Percentiles rank a stretch among this genome's conserved stretches.
Conservation (phyloP, 2,797 vertebrate species). For the Parambassis ranga region DNA sequence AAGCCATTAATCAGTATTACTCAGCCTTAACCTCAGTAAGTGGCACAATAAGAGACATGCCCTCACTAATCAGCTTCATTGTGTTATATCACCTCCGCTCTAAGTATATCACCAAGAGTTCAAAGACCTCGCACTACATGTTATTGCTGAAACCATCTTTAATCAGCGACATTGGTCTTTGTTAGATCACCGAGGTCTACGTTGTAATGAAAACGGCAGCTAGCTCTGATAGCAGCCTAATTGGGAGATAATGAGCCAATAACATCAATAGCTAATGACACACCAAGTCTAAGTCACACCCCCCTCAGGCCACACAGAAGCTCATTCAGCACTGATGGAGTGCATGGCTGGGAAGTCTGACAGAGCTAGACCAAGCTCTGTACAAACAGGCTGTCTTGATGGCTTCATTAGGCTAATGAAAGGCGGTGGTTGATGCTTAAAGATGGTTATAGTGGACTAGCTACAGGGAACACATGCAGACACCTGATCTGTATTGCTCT, state of each 20-base stretch:
- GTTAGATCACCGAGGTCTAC: constrained; percentile 75
- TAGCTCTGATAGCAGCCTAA: constrained; percentile 79
- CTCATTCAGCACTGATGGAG: constrained; percentile 75
- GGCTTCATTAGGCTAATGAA: constrained; percentile 75
- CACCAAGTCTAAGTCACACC: constrained; percentile 74
- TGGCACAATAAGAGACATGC: constrained; percentile 77
- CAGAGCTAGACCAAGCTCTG: constrained; percentile 60
- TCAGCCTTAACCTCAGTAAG: constrained; percentile 72
- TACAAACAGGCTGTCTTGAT: constrained; percentile 72
- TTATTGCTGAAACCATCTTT: constrained; percentile 77
- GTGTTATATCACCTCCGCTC: constrained; percentile 73
- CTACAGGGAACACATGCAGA: constrained; percentile 41
- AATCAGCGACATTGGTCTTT: constrained; percentile 76
- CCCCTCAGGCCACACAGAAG: constrained; percentile 73
- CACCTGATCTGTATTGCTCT: constrained; percentile 30
- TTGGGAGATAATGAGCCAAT: constrained; percentile 82
- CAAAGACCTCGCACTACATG: constrained; percentile 72
- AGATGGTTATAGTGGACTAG: constrained; percentile 51
- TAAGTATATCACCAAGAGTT: constrained; percentile 76
- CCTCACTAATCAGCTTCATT: constrained; percentile 77
- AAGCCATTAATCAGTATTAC: constrained; percentile 75
- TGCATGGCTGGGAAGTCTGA: constrained; percentile 65
- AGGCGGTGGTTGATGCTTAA: constrained; percentile 55
- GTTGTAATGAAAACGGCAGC: constrained; percentile 76
- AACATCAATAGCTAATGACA: constrained; percentile 82